Conservation (phyloP, 2,888 invertebrate species). For the Arrhopalites spinosus region DNA sequence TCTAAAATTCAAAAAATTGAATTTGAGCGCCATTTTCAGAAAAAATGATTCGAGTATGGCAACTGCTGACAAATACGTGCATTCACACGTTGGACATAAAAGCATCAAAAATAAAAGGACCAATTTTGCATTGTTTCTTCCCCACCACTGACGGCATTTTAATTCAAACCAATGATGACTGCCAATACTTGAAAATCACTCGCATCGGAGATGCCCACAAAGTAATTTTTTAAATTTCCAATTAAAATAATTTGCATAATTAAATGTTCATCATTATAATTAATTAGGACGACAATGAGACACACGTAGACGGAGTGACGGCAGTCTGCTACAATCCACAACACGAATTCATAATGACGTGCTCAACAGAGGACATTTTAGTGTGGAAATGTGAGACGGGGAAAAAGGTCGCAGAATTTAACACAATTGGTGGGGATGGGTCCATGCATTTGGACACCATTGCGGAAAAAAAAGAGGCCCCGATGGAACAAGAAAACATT, state of each 20-base stretch:
- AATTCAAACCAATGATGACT: slow-evolving; percentile 39
- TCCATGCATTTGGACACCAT: slow-evolving; percentile 47
- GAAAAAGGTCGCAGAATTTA: slow-evolving; percentile 38
- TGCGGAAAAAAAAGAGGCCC: slow-evolving; percentile 37
- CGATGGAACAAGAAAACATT: slow-evolving; percentile 41
- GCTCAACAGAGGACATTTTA: slow-evolving; percentile 41
- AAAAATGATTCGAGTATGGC: slow-evolving; percentile 41
- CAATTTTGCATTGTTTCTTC: slow-evolving; percentile 35
- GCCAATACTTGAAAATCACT: slow-evolving; percentile 28
- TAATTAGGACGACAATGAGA: slow-evolving; percentile 29
- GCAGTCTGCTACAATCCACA: slow-evolving; percentile 43
- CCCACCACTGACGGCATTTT: slow-evolving; percentile 39
- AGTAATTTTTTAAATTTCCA: slow-evolving; percentile 7
- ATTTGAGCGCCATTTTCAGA: slow-evolving; percentile 13
- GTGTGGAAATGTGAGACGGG: slow-evolving; percentile 43
- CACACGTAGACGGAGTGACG: slow-evolving; percentile 38
- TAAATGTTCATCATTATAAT: background rate
- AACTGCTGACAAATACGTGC: slow-evolving; percentile 39
- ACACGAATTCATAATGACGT: slow-evolving; percentile 40
- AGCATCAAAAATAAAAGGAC: slow-evolving; percentile 35
- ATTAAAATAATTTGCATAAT: background rate
- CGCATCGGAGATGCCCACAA: slow-evolving; percentile 32
- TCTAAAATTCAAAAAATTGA: no score
- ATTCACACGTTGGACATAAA: slow-evolving; percentile 38
- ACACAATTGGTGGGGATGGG: slow-evolving; percentile 46